phyloP scores from a whole-genome alignment of 2,888 invertebrate species.

The Thera obeliscata region DNA sequence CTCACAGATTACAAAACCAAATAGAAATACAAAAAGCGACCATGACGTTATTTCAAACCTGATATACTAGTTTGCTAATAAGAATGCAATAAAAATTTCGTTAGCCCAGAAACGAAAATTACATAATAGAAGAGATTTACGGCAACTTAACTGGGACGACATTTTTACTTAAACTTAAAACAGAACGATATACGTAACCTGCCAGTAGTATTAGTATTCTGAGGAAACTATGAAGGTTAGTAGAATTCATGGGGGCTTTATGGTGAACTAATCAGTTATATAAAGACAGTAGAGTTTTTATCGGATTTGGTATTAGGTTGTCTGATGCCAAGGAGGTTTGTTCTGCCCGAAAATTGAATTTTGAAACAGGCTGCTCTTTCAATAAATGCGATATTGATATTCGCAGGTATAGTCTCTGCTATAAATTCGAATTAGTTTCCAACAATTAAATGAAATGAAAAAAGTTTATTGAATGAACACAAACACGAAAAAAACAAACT shows the following conservation, averaged over 20 bases:
- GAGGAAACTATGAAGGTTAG: constrained; percentile 21
- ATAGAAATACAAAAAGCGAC: constrained; percentile 12
- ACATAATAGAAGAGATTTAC: constrained; percentile 34
- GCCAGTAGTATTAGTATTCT: constrained; percentile 2
- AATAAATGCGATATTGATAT: too few species aligned
- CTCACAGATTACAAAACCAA: constrained; percentile 15
- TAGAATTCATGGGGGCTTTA: constrained; percentile 22
- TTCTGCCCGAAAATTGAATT: neutral
- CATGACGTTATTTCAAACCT: constrained; percentile 20
- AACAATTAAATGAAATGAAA: too few species aligned
- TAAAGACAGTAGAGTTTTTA: constrained; percentile 2
- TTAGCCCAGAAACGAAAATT: constrained; percentile 36
- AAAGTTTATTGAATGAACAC: too few species aligned
- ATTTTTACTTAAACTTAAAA: constrained; percentile 31
- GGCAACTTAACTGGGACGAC: constrained; percentile 32
- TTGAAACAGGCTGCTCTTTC: too few species aligned
- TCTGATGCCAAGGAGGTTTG: neutral
- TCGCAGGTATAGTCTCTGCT: too few species aligned
- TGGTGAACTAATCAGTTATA: constrained; percentile 8
- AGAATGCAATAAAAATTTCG: constrained; percentile 38
- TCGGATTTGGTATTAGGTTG: constrained; percentile 18
- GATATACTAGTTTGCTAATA: constrained; percentile 36
- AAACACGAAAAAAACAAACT: too few species aligned
- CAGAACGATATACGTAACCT: constrained; percentile 37
- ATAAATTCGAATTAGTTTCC: too few species aligned